Evolutionary conservation across 2,113 vertebrate genomes (phyloP).

Genomic region (Strigops habroptila): DNA sequence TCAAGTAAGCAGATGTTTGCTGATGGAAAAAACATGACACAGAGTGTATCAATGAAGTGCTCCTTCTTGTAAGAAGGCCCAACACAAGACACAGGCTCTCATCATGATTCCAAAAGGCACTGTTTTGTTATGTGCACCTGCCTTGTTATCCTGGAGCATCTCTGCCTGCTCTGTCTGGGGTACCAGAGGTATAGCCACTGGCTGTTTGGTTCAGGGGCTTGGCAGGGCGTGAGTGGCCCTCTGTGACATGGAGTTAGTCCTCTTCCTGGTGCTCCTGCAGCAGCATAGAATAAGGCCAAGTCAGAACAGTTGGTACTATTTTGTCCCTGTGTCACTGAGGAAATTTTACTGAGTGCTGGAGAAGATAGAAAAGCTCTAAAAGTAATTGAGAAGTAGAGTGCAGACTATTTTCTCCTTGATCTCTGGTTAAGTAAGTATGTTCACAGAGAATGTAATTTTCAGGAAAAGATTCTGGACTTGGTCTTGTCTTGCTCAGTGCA

Average conservation of each 20-base stretch:
- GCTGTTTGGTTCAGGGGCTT: background rate
- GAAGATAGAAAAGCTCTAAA: background rate
- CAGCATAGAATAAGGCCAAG: background rate
- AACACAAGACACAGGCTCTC: background rate
- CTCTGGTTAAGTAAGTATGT: background rate
- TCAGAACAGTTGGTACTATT: background rate
- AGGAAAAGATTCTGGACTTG: background rate
- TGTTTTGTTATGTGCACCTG: background rate
- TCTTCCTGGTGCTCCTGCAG: background rate
- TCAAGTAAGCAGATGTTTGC: background rate
- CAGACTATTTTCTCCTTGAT: background rate
- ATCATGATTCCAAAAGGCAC: background rate
- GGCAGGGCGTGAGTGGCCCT: fast-evolving
- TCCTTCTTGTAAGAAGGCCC: background rate
- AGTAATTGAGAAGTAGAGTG: background rate
- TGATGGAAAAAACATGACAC: background rate
- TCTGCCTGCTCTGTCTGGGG: fast-evolving
- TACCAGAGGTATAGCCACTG: background rate
- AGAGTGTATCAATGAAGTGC: background rate
- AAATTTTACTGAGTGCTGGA: background rate
- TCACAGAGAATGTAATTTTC: background rate
- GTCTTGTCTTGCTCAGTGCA: background rate
- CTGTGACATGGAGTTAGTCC: fast-evolving
- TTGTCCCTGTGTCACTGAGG: background rate
- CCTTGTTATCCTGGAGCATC: background rate